Conservation (phyloP, 2,888 invertebrate genomes). For the Drosophila greeni region DNA sequence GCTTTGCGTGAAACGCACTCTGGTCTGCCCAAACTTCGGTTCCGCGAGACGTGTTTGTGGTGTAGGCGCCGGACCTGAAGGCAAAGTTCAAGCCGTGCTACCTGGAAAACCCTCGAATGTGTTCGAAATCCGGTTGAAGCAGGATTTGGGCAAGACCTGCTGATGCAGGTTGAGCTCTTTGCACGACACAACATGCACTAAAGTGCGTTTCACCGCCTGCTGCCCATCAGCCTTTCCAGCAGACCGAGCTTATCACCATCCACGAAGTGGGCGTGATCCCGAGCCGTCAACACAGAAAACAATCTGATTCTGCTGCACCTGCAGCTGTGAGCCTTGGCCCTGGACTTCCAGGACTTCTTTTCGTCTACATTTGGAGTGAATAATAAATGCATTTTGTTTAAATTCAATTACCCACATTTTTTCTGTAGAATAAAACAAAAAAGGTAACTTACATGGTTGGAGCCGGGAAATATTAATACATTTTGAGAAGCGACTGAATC, state of each 20-base stretch:
- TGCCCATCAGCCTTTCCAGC: conserved; percentile 79
- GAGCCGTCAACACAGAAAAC: too few species aligned
- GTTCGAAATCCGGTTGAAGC: too few species aligned
- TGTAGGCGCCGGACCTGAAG: too few species aligned
- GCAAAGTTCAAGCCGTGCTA: too few species aligned
- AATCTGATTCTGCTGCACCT: too few species aligned
- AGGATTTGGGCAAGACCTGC: conserved; percentile 76
- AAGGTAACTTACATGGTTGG: background rate
- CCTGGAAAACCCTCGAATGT: too few species aligned
- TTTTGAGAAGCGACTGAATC: background rate
- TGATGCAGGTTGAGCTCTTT: conserved; percentile 87
- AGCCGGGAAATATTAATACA: background rate
- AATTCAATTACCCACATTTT: too few species aligned
- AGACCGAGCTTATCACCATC: too few species aligned
- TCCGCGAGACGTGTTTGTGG: too few species aligned
- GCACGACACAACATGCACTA: conserved; percentile 86
- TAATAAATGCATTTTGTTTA: conserved; percentile 5
- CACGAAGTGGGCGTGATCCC: too few species aligned
- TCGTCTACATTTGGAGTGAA: background rate
- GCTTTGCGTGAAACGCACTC: too few species aligned
- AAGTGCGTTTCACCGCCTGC: conserved; percentile 84
- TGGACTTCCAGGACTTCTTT: background rate
- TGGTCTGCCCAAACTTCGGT: too few species aligned
- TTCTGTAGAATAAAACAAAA: background rate
- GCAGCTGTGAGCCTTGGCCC: background rate